phyloP scores from a whole-genome alignment of 2,888 invertebrate species.

The Leucoptera coffeella region DNA sequence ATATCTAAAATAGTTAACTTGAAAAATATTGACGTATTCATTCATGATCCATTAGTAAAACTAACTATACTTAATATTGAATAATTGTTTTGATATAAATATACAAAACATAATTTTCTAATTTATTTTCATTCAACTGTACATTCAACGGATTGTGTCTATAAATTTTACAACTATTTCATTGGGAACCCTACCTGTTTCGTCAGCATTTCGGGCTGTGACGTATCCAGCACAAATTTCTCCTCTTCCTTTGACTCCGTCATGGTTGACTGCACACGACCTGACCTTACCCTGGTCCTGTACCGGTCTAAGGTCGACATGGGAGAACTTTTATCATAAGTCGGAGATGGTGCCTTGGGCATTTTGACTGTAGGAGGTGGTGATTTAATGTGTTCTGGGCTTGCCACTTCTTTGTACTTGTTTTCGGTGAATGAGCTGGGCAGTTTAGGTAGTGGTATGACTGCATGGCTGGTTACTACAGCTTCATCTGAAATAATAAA shows the following conservation, averaged over 20 bases:
- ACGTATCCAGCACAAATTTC: conserved; percentile 65
- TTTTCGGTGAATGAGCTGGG: conserved; percentile 46
- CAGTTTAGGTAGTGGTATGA: conserved; percentile 58
- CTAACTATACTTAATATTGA: too few relatives aligned
- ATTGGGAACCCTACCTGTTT: conserved; percentile 26
- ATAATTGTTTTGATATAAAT: too few relatives aligned
- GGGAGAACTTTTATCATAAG: conserved; percentile 17
- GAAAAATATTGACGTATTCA: too few relatives aligned
- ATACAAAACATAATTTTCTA: too few relatives aligned
- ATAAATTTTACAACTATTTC: too few relatives aligned
- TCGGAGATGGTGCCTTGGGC: conserved; percentile 14
- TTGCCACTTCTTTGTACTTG: conserved; percentile 26
- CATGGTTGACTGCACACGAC: conserved; percentile 23
- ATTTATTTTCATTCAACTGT: too few relatives aligned
- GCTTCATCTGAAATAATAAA: conserved; percentile 56
- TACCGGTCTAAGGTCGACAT: conserved; percentile 45
- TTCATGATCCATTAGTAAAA: too few relatives aligned
- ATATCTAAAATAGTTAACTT: too few relatives aligned
- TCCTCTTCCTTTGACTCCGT: conserved; percentile 47
- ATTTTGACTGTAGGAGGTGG: conserved; percentile 18
- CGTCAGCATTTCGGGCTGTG: conserved; percentile 50
- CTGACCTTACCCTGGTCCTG: conserved; percentile 30
- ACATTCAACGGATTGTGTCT: too few relatives aligned
- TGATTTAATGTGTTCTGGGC: conserved; percentile 20
- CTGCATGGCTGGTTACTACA: conserved; percentile 57